A percentile compares a stretch with the other conserved stretches of the same genome.
These are phyloP conservation scores for Siniperca undulata DNA, from an alignment of 2,797 vertebrate species.

Conservation along the genomic window DNA sequence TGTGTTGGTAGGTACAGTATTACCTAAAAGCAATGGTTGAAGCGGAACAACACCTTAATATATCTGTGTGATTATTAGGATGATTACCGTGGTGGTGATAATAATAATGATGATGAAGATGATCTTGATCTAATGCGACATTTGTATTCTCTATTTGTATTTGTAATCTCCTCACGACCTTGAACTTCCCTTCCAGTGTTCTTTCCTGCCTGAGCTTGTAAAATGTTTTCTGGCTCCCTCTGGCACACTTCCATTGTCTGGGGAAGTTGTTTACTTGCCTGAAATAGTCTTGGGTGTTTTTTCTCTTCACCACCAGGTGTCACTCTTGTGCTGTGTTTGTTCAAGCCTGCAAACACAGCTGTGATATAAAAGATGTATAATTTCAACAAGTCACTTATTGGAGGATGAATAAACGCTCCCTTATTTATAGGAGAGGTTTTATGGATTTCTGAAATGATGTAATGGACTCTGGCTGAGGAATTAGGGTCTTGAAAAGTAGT, in stretches of 20 bases:
- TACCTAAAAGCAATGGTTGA: neutral
- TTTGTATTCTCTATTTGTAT: constrained; percentile 12
- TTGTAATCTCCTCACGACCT: constrained; percentile 11
- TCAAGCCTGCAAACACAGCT: constrained; percentile 13
- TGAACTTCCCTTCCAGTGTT: constrained; percentile 1
- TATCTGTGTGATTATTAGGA: constrained; percentile 23
- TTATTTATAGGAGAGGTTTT: constrained; percentile 60
- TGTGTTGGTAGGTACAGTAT: neutral
- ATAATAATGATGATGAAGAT: constrained; percentile 25
- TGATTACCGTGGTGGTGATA: constrained; percentile 10
- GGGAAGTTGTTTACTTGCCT: constrained; percentile 69
- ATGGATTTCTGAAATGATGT: constrained; percentile 67
- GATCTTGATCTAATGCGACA: neutral
- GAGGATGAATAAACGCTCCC: constrained; percentile 50
- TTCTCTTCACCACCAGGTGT: constrained; percentile 71
- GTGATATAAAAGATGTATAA: constrained; percentile 30
- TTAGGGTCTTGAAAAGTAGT: constrained; percentile 33
- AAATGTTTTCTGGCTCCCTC: constrained; percentile 38
- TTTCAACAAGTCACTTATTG: constrained; percentile 56
- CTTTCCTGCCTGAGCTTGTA: constrained; percentile 15
- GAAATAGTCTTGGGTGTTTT: neutral
- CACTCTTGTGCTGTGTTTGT: constrained; percentile 69
- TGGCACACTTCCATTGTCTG: constrained; percentile 63
- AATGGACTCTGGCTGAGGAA: constrained; percentile 49
- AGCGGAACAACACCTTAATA: constrained; percentile 15